Conservation (phyloP, 2,113 vertebrate genomes). For the Nothoprocta perdicaria region DNA sequence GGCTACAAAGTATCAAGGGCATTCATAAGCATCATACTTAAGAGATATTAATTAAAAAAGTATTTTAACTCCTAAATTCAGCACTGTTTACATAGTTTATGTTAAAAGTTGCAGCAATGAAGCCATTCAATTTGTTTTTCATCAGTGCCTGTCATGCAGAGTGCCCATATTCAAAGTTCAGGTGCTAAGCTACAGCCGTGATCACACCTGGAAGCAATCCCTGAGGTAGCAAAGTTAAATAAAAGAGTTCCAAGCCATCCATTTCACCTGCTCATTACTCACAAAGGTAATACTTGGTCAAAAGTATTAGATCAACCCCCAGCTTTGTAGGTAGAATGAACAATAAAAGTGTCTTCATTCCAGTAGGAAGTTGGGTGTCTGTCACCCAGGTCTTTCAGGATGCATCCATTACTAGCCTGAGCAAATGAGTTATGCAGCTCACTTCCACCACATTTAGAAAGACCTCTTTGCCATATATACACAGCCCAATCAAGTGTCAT, state of each 20-base stretch:
- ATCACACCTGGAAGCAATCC: background rate
- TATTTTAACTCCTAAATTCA: background rate
- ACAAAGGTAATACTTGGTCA: background rate
- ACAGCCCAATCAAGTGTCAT: background rate
- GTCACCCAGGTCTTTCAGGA: background rate
- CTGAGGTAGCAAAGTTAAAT: background rate
- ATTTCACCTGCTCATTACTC: background rate
- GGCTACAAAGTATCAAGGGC: background rate
- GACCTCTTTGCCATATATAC: background rate
- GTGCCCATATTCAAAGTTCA: background rate
- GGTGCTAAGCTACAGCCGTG: background rate
- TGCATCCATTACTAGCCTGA: background rate
- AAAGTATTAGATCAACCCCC: background rate
- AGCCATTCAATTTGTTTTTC: background rate
- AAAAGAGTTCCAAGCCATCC: background rate
- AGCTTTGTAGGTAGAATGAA: background rate
- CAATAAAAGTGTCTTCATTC: background rate
- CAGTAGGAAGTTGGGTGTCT: slow-evolving; percentile 4
- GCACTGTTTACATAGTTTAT: background rate
- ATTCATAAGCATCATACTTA: background rate
- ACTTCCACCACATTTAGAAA: background rate
- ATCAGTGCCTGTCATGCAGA: background rate
- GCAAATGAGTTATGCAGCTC: background rate
- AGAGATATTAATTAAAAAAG: background rate
- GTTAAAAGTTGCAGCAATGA: background rate